A percentile compares a stretch with the other conserved stretches of the same genome.
Evolutionary conservation across 1,140 invertebrate species (phyloP).

Genomic region (Berghia stephanieae): DNA sequence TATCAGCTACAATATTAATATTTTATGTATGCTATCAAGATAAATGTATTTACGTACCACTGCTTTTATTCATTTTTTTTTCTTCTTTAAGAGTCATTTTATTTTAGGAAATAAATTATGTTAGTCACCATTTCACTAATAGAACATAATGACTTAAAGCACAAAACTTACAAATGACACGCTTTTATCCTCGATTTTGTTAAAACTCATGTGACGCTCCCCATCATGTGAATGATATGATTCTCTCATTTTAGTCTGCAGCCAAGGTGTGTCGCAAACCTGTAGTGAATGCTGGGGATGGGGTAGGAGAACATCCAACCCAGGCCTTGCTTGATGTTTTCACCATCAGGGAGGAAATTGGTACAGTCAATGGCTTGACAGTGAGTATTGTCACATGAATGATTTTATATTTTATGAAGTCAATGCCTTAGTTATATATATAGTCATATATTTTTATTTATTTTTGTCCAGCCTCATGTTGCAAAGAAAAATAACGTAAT

Average conservation of each 20-base stretch:
- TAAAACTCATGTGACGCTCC: background rate
- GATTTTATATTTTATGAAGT: conserved; percentile 4
- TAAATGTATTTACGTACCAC: too few relatives aligned
- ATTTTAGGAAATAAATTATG: too few relatives aligned
- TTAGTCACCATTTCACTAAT: too few relatives aligned
- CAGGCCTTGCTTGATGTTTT: conserved; percentile 98
- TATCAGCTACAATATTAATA: too few relatives aligned
- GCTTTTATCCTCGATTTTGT: background rate
- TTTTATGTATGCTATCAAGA: too few relatives aligned
- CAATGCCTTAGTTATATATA: too few relatives aligned
- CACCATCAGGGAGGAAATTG: conserved; percentile 98
- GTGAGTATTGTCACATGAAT: conserved; percentile 51
- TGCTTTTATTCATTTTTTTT: too few relatives aligned
- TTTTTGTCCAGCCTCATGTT: too few relatives aligned
- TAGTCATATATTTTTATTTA: too few relatives aligned
- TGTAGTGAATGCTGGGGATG: conserved; percentile 97
- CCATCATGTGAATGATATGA: background rate
- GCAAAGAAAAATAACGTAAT: too few relatives aligned
- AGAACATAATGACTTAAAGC: too few relatives aligned
- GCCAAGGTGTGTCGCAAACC: conserved; percentile 85
- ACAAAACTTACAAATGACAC: background rate
- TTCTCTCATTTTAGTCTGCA: conserved; percentile 73
- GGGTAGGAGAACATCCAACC: conserved; percentile 97
- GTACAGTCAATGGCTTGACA: conserved; percentile 95
- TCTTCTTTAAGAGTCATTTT: too few relatives aligned